Conservation (phyloP, 2,888 invertebrate species). For the Nomada goodeniana region DNA sequence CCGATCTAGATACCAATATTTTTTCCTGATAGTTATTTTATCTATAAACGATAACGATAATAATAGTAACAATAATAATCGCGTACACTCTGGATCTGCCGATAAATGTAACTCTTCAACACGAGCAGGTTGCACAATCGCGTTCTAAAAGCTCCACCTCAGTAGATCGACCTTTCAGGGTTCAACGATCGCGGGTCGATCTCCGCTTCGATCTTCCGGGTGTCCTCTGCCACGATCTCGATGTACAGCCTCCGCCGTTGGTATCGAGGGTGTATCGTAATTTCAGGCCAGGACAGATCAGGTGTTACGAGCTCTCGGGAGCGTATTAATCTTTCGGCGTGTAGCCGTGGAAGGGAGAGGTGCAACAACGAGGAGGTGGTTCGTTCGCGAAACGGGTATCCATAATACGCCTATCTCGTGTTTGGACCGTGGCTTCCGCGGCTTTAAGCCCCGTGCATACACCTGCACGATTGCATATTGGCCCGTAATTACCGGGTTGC, state of each 20-base stretch:
- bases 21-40: too few species aligned
- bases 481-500: constrained; percentile 78
- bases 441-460: constrained; percentile 68
- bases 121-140: too few species aligned
- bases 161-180: constrained; percentile 58
- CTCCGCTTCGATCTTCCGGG: constrained; percentile 67
- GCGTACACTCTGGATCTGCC: too few species aligned
- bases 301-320: constrained; percentile 70
- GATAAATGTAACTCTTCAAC: too few species aligned
- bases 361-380: constrained; percentile 55
- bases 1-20: too few species aligned
- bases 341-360: constrained; percentile 46
- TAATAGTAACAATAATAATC: too few species aligned
- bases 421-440: constrained; percentile 74
- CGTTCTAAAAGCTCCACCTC: not conserved
- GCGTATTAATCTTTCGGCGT: constrained; percentile 74
- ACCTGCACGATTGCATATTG: constrained; percentile 78
- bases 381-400: constrained; percentile 75
- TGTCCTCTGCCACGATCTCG: constrained; percentile 50
- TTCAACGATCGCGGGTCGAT: constrained; percentile 70
- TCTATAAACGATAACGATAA: too few species aligned
- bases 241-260: constrained; percentile 3
- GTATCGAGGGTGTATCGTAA: constrained; percentile 65
- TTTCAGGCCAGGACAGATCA: constrained; percentile 73
- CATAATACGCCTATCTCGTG: constrained; percentile 80